A percentile compares a stretch with the other conserved stretches of the same genome.
Conservation (phyloP, 2,888 invertebrate species). For the Tenthredo distinguenda region DNA sequence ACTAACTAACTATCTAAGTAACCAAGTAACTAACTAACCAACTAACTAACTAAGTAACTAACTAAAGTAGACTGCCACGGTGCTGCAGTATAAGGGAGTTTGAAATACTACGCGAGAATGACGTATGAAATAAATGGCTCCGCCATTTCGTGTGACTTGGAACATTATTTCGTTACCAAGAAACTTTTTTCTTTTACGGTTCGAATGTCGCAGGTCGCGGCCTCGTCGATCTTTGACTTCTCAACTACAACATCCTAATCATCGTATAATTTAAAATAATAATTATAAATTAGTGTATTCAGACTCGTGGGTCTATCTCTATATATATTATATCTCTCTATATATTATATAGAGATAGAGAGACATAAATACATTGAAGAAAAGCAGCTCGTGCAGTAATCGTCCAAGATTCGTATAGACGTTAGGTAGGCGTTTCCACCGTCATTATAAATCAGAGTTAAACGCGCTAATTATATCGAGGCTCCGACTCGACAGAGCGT, state of each 20-base stretch:
- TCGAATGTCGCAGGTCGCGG: constrained; percentile 12
- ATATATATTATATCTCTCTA: neutral
- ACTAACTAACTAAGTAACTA: constrained; percentile 8
- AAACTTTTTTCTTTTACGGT: neutral
- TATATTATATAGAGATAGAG: neutral
- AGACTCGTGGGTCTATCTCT: neutral
- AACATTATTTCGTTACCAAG: constrained; percentile 2
- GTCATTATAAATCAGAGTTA: constrained; percentile 75
- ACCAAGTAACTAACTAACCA: neutral
- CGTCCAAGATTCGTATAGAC: constrained; percentile 30
- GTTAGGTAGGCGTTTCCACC: constrained; percentile 71
- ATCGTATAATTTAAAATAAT: constrained; percentile 40
- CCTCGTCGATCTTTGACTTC: neutral
- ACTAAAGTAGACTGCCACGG: constrained; percentile 21
- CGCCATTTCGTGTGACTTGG: neutral
- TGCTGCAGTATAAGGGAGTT: neutral
- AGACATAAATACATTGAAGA: neutral
- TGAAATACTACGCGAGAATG: neutral
- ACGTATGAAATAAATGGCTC: neutral
- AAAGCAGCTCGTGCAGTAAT: constrained; percentile 17
- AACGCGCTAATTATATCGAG: constrained; percentile 74
- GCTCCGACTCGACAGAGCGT: constrained; percentile 55
- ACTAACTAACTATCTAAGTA: constrained; percentile 16
- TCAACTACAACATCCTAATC: constrained; percentile 37
- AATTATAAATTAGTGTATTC: constrained; percentile 24